A percentile compares a stretch with the other conserved stretches of the same genome.
These are phyloP conservation scores for Eidolon helvum DNA, from an alignment of 2,113 vertebrate species.

Conservation along the genomic window DNA sequence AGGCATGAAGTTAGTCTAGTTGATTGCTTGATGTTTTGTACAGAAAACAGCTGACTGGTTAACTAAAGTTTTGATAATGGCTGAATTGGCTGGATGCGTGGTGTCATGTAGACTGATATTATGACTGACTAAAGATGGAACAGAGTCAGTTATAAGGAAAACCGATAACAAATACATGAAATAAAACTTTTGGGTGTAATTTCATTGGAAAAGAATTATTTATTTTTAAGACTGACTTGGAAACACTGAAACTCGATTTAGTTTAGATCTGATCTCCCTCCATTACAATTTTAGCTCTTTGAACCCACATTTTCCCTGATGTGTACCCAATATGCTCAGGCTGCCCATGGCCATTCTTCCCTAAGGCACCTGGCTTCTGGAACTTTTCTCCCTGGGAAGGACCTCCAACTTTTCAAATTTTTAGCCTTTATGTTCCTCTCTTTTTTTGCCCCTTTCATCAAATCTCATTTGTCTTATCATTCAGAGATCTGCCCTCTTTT, in stretches of 20 bases:
- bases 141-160: conserved; percentile 13
- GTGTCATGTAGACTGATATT: conserved; percentile 37
- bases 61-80: conserved; percentile 42
- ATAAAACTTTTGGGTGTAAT: conserved; percentile 21
- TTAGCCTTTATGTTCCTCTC: not conserved
- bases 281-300: not conserved
- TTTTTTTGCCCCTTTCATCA: not conserved
- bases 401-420: not conserved
- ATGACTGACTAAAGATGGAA: conserved; percentile 44
- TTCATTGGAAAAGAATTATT: conserved; percentile 21
- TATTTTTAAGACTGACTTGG: not conserved
- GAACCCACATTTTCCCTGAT: not conserved
- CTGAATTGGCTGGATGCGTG: conserved; percentile 21
- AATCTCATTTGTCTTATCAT: not conserved
- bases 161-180: conserved; percentile 3
- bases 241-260: not conserved
- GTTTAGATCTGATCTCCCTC: not conserved
- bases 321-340: not conserved
- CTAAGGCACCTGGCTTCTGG: not conserved
- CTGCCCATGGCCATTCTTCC: not conserved
- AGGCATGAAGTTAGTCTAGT: conserved; percentile 12
- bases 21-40: conserved; percentile 30
- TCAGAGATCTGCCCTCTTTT: not conserved
- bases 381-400: not conserved
- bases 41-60: conserved; percentile 59